These are phyloP conservation scores for Rhinophrynus dorsalis DNA, from an alignment of 2,797 vertebrate genomes.

Conservation along the genomic window DNA sequence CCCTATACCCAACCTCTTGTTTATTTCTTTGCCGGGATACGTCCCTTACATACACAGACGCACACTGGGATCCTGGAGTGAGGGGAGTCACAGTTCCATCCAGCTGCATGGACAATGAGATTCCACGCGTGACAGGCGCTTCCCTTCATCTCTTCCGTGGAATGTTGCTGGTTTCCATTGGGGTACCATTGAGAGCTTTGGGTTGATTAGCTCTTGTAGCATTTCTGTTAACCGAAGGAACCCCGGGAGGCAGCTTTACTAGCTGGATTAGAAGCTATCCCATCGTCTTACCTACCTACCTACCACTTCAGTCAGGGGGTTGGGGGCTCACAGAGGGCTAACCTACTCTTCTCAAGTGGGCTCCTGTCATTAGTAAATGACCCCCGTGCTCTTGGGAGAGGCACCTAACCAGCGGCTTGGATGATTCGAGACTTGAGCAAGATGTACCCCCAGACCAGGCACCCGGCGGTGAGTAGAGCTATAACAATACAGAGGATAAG, in stretches of 20 bases:
- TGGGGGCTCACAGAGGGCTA: slow-evolving; percentile 16
- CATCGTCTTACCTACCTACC: slow-evolving; percentile 19
- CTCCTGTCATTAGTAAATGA: slow-evolving; percentile 36
- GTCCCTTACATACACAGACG: too few species aligned
- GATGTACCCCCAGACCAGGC: slow-evolving; percentile 91
- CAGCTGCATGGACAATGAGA: slow-evolving; percentile 50
- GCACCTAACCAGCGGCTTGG: slow-evolving; percentile 72
- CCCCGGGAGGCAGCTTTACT: slow-evolving; percentile 38
- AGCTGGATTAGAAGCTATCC: slow-evolving; percentile 37
- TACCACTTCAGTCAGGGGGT: slow-evolving; percentile 47
- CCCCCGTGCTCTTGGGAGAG: slow-evolving; percentile 60
- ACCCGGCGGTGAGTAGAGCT: slow-evolving; percentile 85
- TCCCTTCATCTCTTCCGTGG: slow-evolving; percentile 50
- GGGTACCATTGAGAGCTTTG: slow-evolving; percentile 27
- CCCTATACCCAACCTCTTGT: neutral
- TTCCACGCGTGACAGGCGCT: slow-evolving; percentile 57
- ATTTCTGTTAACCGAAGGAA: slow-evolving; percentile 24
- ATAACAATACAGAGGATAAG: slow-evolving; percentile 9
- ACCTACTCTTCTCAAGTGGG: slow-evolving; percentile 41
- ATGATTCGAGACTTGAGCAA: slow-evolving; percentile 95
- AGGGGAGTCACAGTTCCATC: too few species aligned
- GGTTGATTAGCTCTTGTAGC: slow-evolving; percentile 25
- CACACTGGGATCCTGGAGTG: too few species aligned
- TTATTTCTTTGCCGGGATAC: neutral
- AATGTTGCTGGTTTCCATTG: slow-evolving; percentile 61